Conservation (phyloP, 2,797 vertebrate species). For the Parotocinclus haroldoi region DNA sequence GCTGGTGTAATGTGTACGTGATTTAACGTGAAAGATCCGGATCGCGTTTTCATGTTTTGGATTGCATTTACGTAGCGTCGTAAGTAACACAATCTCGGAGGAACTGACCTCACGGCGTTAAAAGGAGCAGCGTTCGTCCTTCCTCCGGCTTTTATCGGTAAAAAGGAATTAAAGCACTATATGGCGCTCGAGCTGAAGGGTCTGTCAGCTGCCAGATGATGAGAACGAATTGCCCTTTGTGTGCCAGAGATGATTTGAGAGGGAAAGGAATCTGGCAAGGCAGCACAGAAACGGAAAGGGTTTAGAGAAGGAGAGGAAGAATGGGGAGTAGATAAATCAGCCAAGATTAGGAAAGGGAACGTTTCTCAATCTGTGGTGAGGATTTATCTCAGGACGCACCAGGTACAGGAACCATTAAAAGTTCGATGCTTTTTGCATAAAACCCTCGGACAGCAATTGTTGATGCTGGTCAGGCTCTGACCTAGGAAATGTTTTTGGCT, state of each 20-base stretch:
- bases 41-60: too few species aligned
- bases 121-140: too few species aligned
- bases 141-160: neutral
- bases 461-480: too few species aligned
- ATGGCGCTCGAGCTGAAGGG: neutral
- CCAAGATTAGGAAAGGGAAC: neutral
- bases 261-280: neutral
- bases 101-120: too few species aligned
- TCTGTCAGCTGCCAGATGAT: constrained; percentile 11
- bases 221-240: constrained; percentile 15
- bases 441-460: too few species aligned
- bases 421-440: too few species aligned
- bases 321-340: neutral
- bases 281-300: constrained; percentile 1
- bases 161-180: neutral
- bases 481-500: neutral
- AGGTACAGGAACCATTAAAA: too few species aligned
- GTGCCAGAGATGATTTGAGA: neutral
- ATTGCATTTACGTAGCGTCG: too few species aligned
- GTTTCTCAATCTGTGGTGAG: neutral
- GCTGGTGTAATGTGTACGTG: too few species aligned
- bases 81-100: too few species aligned
- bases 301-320: neutral
- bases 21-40: too few species aligned
- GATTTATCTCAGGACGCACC: too few species aligned